Base-by-base conservation (phyloP, 2,888 invertebrate genomes). In the Tineola bisselliella region DNA sequence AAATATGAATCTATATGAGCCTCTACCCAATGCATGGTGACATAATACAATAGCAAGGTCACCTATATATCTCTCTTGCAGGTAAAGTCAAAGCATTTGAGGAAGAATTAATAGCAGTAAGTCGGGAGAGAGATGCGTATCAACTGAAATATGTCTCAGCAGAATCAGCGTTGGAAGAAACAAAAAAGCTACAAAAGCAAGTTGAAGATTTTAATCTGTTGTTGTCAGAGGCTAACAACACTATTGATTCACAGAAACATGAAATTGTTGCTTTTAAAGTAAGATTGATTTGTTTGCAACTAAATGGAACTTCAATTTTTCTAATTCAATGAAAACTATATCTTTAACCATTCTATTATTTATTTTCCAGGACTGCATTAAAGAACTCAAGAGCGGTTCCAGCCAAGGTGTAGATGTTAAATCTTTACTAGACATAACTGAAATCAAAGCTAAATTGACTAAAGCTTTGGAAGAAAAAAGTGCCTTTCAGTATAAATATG, bases 171-270 rank as follows among this genome's bases (percentile, higher is more conserved):
- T 81, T 75, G 70, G 88, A 70, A 77, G 92, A 84, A 70, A 88
- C 67, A 71, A 89, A 72, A 75, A 90, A 76, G 65, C 87, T 91
- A 65, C 88, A 88, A 65, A 84, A 83, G 64, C 82, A 88, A 65
- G 75, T 89, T 33, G 88, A 89, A 56, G 88, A 88, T 56, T 66
- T 88, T 12, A 88, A 81, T 62, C 79, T 81, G 59, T 83, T 89
- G 65, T 64, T 86, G 44, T 54, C 66, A 10, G 82, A 82, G 25
- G 77, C 84, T 6, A 77, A 74, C 58, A 84, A 82, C 58, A 88
- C 76, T n/a, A 74, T 81, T 64, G 81, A 84, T 64, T 66, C 84
- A 61, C 82, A 84, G 64, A 89, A 69, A 69, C 78, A 87, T 68
- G 86, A 87, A 72, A 73, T 83, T 65, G 66, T 66, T 61, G 84